Evolutionary conservation across 2,888 invertebrate species (phyloP), one percentile per base, ranked within the genome.

Genomic region (Apodemia hepburni): DNA sequence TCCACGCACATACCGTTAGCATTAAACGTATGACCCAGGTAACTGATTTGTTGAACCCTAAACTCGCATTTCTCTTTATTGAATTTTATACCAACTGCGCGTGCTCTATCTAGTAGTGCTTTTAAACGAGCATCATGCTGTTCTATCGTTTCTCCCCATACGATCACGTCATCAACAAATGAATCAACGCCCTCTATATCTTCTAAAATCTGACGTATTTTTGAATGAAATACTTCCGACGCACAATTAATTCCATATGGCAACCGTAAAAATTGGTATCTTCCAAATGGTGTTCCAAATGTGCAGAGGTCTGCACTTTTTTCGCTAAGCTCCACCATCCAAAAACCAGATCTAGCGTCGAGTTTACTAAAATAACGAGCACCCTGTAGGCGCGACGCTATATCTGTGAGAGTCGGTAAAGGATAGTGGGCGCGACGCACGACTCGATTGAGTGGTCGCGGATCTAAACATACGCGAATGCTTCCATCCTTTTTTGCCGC

Each of bases 241-340:
- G 69, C 70, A 49, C 66, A 70, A 47, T 67, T 69, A 17, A 73
- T 65, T 7, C 71, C 70, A 57, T 62, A 72, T 0, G 74, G 71
- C 42, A 71, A 38, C 3, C 69, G 61, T 17, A 70, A 49, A 64
- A 68, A 72, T 60, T 64, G 61, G 33, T 63, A 62, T 15, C 64
- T 17, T 35, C 59, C 61, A 54, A 62, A 64, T 2, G 62, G 61
- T 7, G 61, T 66, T 49, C 49, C 49, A 15, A 49, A 49, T 11
- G 49, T 49, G 18, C 49, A 49, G 15, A 49, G 49, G 18, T 49
- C 49, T 49, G 49, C 49, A 49, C 49, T 49, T 8, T 22, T 60
- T 17, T 64, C 62, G 45, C 62, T 64, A 3, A 68, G 11, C 35
- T 65, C 12, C 2, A 58, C 33, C 65, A 65, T 67, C 65, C 65